Conservation (phyloP, 2,113 vertebrate genomes). For the Eupsittula cactorum region DNA sequence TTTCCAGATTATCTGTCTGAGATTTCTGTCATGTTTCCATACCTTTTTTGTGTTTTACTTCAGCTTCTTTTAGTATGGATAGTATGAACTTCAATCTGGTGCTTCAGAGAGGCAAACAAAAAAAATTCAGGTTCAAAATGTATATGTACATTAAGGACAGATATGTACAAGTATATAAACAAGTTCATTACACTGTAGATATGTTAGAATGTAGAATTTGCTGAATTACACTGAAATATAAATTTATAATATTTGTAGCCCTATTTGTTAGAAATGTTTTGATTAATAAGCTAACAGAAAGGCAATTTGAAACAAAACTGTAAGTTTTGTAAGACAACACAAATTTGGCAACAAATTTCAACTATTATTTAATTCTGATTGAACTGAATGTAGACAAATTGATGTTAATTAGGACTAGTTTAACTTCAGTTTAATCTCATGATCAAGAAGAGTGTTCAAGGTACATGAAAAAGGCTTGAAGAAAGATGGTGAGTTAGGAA, state of each 20-base stretch:
- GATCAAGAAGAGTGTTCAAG: neutral
- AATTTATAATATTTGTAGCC: rapidly evolving
- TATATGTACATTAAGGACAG: neutral
- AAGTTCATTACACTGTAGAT: neutral
- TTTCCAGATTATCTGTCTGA: neutral
- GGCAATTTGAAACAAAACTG: neutral
- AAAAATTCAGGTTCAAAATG: neutral
- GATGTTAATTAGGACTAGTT: neutral
- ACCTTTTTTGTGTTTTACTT: neutral
- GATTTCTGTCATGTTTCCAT: neutral
- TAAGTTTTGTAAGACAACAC: neutral
- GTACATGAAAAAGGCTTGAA: neutral
- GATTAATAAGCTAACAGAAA: neutral
- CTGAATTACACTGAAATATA: neutral
- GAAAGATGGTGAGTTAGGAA: neutral
- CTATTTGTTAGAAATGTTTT: neutral
- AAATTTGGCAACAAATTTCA: neutral
- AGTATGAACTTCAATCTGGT: neutral
- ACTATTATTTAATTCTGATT: neutral
- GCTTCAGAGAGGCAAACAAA: neutral
- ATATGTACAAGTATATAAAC: neutral
- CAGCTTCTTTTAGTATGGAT: neutral
- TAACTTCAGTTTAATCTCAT: neutral
- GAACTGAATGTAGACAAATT: neutral
- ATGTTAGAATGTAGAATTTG: neutral